These are phyloP conservation scores for Pachliopta kotzebuea DNA, from an alignment of 2,888 invertebrate genomes.

Conservation along the genomic window DNA sequence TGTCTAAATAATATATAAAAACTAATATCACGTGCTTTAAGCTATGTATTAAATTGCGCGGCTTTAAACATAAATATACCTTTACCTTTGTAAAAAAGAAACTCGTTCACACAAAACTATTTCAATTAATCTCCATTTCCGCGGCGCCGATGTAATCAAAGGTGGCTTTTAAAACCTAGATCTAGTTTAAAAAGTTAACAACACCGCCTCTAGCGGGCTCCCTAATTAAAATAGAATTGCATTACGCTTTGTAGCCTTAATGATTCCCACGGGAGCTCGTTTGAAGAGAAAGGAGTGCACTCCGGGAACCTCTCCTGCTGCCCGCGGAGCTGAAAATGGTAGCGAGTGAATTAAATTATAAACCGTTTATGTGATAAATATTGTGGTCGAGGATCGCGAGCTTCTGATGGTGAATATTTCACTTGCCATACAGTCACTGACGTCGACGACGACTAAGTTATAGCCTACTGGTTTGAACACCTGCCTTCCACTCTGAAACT, in stretches of 20 bases:
- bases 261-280: conserved; percentile 26
- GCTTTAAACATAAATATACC: too few species aligned
- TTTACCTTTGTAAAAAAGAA: too few species aligned
- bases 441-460: too few species aligned
- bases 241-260: conserved; percentile 28
- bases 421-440: too few species aligned
- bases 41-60: too few species aligned
- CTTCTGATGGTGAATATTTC: too few species aligned
- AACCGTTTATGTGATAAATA: conserved; percentile 1
- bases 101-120: too few species aligned
- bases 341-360: conserved; percentile 16
- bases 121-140: conserved; percentile 25
- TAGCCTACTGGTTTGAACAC: too few species aligned
- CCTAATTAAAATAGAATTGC: conserved; percentile 29
- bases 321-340: conserved; percentile 6
- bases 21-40: too few species aligned
- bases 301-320: conserved; percentile 18
- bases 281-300: conserved; percentile 17
- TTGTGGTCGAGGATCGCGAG: not conserved
- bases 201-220: conserved; percentile 20
- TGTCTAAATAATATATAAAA: too few species aligned
- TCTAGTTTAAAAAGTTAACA: conserved; percentile 28
- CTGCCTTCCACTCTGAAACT: too few species aligned
- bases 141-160: conserved; percentile 20
- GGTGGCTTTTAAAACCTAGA: conserved; percentile 23